Conservation (phyloP, 2,888 invertebrate species). For the Pammene fasciana region DNA sequence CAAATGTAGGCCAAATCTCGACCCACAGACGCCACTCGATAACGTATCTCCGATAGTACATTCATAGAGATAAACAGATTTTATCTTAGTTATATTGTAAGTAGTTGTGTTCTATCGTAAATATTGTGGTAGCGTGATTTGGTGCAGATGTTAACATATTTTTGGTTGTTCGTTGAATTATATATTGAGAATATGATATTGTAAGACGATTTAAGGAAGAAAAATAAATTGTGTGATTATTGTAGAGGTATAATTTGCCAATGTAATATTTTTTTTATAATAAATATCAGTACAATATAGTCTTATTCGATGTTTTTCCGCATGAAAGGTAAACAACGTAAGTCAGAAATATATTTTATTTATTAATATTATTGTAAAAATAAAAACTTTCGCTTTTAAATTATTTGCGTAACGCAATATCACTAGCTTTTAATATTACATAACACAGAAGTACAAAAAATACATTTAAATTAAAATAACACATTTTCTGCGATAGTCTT, state of each 20-base stretch:
- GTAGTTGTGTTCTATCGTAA: not conserved
- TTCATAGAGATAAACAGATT: constrained; percentile 29
- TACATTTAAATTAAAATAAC: too few relatives aligned
- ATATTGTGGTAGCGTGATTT: not conserved
- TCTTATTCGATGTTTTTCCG: not conserved
- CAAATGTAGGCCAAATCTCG: constrained; percentile 26
- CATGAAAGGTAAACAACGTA: not conserved
- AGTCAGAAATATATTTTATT: too few relatives aligned
- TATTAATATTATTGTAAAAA: too few relatives aligned
- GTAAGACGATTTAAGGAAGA: too few relatives aligned
- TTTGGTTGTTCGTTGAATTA: not conserved
- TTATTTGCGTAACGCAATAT: too few relatives aligned
- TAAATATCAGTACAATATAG: too few relatives aligned
- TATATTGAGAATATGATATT: too few relatives aligned
- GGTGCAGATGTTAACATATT: not conserved
- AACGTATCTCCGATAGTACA: constrained; percentile 33
- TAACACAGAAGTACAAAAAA: too few relatives aligned
- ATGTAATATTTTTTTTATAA: not conserved
- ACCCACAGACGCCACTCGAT: constrained; percentile 9
- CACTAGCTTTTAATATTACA: too few relatives aligned
- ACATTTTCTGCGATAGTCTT: too few relatives aligned
- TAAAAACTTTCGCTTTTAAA: too few relatives aligned
- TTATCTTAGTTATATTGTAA: constrained; percentile 14
- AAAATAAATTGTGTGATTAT: not conserved
- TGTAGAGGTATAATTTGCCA: not conserved